A percentile compares a stretch with the other conserved stretches of the same genome.
phyloP scores from a whole-genome alignment of 2,113 vertebrate genomes.

The Misgurnus anguillicaudatus region DNA sequence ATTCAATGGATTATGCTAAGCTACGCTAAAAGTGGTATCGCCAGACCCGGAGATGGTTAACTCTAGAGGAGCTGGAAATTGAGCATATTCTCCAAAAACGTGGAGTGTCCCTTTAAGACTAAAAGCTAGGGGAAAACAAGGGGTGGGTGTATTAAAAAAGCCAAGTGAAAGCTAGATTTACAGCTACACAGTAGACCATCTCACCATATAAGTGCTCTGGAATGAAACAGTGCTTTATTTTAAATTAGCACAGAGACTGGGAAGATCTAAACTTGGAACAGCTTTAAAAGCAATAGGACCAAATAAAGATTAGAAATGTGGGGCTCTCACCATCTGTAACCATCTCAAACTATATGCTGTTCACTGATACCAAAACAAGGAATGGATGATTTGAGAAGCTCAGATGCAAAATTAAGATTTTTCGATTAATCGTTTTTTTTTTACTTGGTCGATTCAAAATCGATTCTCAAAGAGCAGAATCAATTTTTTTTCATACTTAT shows the following conservation, averaged over 20 bases:
- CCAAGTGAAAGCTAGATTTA: slow-evolving; percentile 57
- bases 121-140: not conserved
- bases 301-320: slow-evolving; percentile 40
- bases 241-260: slow-evolving; percentile 18
- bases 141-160: not conserved
- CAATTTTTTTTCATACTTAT: too few relatives aligned
- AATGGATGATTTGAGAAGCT: too few relatives aligned
- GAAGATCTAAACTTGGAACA: slow-evolving; percentile 29
- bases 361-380: slow-evolving; percentile 43
- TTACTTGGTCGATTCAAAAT: too few relatives aligned
- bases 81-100: too few relatives aligned
- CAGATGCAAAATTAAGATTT: too few relatives aligned
- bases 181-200: slow-evolving; percentile 56
- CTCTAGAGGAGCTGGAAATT: too few relatives aligned
- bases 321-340: not conserved
- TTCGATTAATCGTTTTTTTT: too few relatives aligned
- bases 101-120: too few relatives aligned
- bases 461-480: too few relatives aligned
- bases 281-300: slow-evolving; percentile 21
- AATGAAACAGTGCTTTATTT: slow-evolving; percentile 8
- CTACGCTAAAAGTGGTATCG: too few relatives aligned
- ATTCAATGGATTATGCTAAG: too few relatives aligned
- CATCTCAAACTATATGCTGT: slow-evolving; percentile 38
- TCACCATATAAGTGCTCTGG: slow-evolving; percentile 11
- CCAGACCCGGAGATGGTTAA: too few relatives aligned